Evolutionary conservation across 2,113 vertebrate species (phyloP).

Genomic region (Fulica atra): DNA sequence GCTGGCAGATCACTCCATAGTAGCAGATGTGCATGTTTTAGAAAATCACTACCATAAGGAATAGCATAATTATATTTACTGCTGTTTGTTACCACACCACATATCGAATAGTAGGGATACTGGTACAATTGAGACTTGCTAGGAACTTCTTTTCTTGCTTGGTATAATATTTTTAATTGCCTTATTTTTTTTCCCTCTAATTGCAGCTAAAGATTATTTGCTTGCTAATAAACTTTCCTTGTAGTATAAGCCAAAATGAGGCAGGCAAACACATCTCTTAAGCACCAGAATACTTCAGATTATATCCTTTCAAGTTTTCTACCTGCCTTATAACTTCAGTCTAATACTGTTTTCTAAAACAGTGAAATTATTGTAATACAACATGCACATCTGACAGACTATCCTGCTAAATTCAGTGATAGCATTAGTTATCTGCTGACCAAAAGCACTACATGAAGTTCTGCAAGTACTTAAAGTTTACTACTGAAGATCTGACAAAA

Average conservation of each 20-base stretch:
- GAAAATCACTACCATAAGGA: slow-evolving; percentile 72
- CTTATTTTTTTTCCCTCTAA: neutral
- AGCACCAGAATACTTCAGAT: neutral
- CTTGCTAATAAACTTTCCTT: neutral
- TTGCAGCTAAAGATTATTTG: neutral
- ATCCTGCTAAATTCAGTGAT: neutral
- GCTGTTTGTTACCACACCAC: slow-evolving; percentile 45
- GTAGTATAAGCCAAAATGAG: neutral
- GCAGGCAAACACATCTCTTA: neutral
- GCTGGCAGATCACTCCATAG: slow-evolving; percentile 57
- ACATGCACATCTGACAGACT: neutral
- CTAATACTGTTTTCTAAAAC: neutral
- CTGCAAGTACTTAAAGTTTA: neutral
- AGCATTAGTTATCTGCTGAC: neutral
- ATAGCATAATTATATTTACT: slow-evolving; percentile 75
- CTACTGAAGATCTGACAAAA: neutral
- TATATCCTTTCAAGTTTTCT: neutral
- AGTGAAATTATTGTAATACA: neutral
- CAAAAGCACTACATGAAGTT: neutral
- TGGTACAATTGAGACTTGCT: slow-evolving; percentile 35
- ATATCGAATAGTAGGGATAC: neutral
- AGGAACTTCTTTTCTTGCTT: neutral
- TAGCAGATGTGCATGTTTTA: slow-evolving; percentile 69
- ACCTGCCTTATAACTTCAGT: neutral
- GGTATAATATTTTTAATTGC: slow-evolving; percentile 12